phyloP scores from a whole-genome alignment of 1,140 invertebrate genomes.

The Hylyphantes graminicola region DNA sequence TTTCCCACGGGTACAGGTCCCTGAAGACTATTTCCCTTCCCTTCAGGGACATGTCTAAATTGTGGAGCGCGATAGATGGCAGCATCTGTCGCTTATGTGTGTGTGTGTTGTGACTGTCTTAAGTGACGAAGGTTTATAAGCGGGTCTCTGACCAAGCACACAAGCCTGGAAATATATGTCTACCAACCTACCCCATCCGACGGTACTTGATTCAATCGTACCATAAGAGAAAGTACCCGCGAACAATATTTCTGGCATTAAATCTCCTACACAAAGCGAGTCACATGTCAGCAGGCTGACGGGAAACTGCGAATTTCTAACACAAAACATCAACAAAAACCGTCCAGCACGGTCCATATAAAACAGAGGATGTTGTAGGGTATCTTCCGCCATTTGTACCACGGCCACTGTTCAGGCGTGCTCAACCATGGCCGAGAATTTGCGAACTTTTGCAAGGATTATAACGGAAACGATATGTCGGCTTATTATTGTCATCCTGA shows the following conservation, averaged over 20 bases:
- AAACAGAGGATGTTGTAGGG: neutral
- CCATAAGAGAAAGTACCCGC: neutral
- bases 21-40: no score
- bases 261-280: neutral
- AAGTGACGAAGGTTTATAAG: no score
- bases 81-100: no score
- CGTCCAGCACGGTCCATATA: neutral
- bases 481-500: neutral
- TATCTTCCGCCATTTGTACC: neutral
- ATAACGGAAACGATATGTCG: constrained; percentile 4
- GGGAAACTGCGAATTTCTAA: neutral
- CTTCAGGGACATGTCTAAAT: no score
- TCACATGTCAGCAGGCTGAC: constrained; percentile 12
- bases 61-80: no score
- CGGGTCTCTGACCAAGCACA: no score
- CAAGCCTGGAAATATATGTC: no score
- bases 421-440: neutral
- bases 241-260: constrained; percentile 5
- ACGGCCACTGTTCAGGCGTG: neutral
- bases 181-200: no score
- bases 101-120: no score
- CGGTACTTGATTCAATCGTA: neutral
- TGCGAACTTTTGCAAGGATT: neutral
- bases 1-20: no score
- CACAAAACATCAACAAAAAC: neutral